Percentiles rank a stretch among this genome's conserved stretches.
Conservation (phyloP, 1,140 invertebrate genomes). For the Heliothis subflexa region DNA sequence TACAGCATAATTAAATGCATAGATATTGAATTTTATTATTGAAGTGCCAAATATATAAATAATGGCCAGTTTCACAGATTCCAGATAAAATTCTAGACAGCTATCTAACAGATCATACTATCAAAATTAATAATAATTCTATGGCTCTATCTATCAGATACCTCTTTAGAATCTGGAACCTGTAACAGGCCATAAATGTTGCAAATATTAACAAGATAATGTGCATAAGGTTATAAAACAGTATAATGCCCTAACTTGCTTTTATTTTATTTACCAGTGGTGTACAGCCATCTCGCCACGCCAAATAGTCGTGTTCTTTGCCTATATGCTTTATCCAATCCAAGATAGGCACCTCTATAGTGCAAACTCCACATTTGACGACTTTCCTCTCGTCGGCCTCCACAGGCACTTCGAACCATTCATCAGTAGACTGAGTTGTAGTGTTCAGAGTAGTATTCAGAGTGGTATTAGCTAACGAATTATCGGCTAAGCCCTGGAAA, state of each 20-base stretch:
- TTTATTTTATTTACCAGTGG: slow-evolving; percentile 52
- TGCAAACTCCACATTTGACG: slow-evolving; percentile 71
- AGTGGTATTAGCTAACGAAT: background rate
- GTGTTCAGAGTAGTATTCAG: slow-evolving; percentile 4
- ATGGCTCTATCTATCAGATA: too few relatives aligned
- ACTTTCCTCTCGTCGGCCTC: slow-evolving; percentile 10
- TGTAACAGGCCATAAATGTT: too few relatives aligned
- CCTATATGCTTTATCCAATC: slow-evolving; percentile 59
- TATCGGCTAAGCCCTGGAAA: background rate
- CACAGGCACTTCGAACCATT: background rate
- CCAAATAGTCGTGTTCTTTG: slow-evolving; percentile 60
- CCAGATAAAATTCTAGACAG: too few relatives aligned
- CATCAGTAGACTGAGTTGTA: slow-evolving; percentile 8
- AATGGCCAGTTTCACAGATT: too few relatives aligned
- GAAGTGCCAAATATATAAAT: too few relatives aligned
- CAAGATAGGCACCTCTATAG: slow-evolving; percentile 43
- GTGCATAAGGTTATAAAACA: too few relatives aligned
- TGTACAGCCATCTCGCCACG: slow-evolving; percentile 58
- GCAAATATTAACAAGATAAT: background rate
- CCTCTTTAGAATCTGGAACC: too few relatives aligned
- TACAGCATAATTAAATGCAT: too few relatives aligned
- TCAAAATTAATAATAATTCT: too few relatives aligned
- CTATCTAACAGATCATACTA: too few relatives aligned
- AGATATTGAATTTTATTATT: too few relatives aligned
- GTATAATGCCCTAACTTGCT: too few relatives aligned